Conservation (phyloP, 2,797 vertebrate genomes). For the Sebastiscus albofasciatus region DNA sequence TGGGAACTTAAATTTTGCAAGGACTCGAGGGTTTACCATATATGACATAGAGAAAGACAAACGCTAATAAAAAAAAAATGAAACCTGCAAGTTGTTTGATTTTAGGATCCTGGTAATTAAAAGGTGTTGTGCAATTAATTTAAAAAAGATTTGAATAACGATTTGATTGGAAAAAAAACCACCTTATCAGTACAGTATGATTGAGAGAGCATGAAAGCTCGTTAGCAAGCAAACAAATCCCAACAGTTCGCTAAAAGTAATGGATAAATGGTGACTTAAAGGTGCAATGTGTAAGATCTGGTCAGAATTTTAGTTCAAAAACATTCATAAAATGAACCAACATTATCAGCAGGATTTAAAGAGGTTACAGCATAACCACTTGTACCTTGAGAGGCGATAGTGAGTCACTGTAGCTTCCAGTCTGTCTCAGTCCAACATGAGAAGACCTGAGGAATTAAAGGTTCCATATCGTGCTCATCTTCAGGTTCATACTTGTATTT, state of each 20-base stretch:
- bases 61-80: constrained; percentile 73
- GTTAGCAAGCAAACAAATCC: neutral
- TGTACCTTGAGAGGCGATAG: no score
- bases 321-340: no score
- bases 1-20: constrained; percentile 71
- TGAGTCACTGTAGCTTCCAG: no score
- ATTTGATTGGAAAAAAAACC: neutral
- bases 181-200: neutral
- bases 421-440: no score
- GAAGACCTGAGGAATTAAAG: no score
- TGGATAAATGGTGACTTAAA: neutral
- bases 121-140: neutral
- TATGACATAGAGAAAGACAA: constrained; percentile 65
- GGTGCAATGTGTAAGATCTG: neutral
- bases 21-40: constrained; percentile 64
- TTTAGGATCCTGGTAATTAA: neutral
- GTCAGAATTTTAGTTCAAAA: no score
- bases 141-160: neutral
- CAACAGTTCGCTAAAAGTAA: neutral
- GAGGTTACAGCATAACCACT: no score
- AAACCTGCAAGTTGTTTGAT: constrained; percentile 47
- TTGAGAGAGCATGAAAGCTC: neutral
- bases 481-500: no score
- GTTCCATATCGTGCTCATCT: no score
- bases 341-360: no score